Percentiles rank a stretch among this genome's conserved stretches.
phyloP scores from a whole-genome alignment of 1,140 invertebrate species.

The Lutraria rhynchaena region DNA sequence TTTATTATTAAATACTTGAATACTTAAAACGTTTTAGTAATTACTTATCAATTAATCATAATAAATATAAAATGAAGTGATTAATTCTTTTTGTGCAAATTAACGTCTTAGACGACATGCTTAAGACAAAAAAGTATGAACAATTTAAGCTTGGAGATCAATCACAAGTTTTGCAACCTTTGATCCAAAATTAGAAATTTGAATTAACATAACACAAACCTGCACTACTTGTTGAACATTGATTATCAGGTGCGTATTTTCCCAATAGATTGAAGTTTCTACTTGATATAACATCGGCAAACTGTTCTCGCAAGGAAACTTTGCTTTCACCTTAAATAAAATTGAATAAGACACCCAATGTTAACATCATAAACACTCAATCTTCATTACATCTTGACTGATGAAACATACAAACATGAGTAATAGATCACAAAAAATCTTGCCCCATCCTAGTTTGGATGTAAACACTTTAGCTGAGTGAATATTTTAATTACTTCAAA shows the following conservation, averaged over 20 bases:
- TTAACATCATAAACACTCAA: too few relatives aligned
- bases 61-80: neutral
- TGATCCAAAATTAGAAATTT: too few relatives aligned
- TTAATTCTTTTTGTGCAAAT: neutral
- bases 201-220: neutral
- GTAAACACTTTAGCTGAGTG: too few relatives aligned
- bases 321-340: conserved; percentile 36
- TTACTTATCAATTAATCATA: neutral
- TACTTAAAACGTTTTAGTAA: too few relatives aligned
- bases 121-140: neutral
- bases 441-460: too few relatives aligned
- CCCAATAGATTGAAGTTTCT: conserved; percentile 16
- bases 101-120: neutral
- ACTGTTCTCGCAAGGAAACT: neutral
- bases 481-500: too few relatives aligned
- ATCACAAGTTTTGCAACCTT: neutral
- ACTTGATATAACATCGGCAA: conserved; percentile 11
- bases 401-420: too few relatives aligned
- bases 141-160: neutral
- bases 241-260: conserved; percentile 4
- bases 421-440: too few relatives aligned
- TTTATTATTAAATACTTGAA: too few relatives aligned
- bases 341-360: neutral
- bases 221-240: neutral
- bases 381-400: too few relatives aligned